Evolutionary conservation across 2,797 vertebrate species (phyloP).

Genomic region (Acanthiza pusilla): DNA sequence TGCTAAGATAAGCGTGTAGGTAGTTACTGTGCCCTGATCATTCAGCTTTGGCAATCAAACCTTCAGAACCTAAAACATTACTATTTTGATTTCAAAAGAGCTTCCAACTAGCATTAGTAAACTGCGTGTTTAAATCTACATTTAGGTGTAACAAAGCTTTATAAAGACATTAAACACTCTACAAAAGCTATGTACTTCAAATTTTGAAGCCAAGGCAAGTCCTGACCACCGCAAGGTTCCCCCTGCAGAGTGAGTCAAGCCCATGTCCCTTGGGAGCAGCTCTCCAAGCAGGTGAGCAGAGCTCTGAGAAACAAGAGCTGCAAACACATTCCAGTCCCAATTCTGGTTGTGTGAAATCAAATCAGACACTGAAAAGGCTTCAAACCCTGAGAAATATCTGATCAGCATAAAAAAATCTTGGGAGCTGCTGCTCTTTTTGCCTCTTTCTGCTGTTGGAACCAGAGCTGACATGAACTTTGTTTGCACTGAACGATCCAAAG

Average conservation of each 20-base stretch:
- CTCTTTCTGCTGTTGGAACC: background rate
- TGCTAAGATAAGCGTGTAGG: background rate
- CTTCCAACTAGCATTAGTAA: background rate
- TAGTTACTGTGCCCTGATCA: background rate
- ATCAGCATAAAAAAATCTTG: background rate
- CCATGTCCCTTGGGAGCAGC: accelerated
- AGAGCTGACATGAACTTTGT: background rate
- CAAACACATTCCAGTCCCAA: background rate
- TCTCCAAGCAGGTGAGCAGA: background rate
- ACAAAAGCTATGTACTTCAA: background rate
- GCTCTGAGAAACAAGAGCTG: background rate
- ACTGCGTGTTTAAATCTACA: background rate
- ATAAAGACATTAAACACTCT: background rate
- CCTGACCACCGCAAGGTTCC: background rate
- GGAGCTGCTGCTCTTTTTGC: background rate
- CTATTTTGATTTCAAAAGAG: background rate
- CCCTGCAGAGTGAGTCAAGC: background rate
- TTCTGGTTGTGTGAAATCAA: background rate
- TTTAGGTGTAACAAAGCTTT: background rate
- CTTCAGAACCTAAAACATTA: background rate
- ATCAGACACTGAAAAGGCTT: background rate
- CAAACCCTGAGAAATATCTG: background rate
- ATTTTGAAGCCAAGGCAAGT: background rate
- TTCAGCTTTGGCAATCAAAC: background rate
- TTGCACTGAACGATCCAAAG: background rate